Evolutionary conservation across 2,888 invertebrate species (phyloP), one percentile per base, ranked within the genome.

Genomic region (Oxytorus armatus): DNA sequence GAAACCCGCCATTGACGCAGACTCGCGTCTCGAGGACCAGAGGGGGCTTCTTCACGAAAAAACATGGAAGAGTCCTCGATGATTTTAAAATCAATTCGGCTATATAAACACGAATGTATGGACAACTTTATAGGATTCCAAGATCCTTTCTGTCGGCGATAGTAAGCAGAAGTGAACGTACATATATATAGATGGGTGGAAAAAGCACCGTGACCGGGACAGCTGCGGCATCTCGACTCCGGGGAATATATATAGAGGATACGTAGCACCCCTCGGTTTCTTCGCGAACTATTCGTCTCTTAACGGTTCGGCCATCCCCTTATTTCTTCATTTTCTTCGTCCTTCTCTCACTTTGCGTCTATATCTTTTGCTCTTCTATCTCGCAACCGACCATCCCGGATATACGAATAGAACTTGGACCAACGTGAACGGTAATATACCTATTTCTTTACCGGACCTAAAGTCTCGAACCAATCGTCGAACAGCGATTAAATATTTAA

Each of bases 401-500:
- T 36, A 14, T 68, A 47, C 39, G 39, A 74, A 61, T 25, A 16
- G 51, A 25, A 14, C 23, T 75, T 82, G 76, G 73, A 78, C 76
- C 77, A 57, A 76, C 80, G 74, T 79, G 25, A 18, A 53, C 53
- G 44, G 47, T 47, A 57, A 66, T 57, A 75, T 81, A 81, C 85
- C 82, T 77, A 74, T 33, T 66, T 21, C 83, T 82, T 85, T 85
- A 79, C 84, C 82, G 78, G 84, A 81, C 84, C 84, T 86, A 87
- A 86, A 72, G 85, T 88, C 90, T 90, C 87, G 86, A 87, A 89
- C 84, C 91, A 91, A 91, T 92, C 90, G 89, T 91, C 89, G 89
- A 89, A 89, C 85, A 85, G 85, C 87, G 77, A 91, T 92, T 85
- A 92, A 92, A 92, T 91, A 92, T 92, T 92, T 89, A 92, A 81